Conservation (phyloP, 35 echinoderm and acorn worm genomes). For the Chiridota heheva region DNA sequence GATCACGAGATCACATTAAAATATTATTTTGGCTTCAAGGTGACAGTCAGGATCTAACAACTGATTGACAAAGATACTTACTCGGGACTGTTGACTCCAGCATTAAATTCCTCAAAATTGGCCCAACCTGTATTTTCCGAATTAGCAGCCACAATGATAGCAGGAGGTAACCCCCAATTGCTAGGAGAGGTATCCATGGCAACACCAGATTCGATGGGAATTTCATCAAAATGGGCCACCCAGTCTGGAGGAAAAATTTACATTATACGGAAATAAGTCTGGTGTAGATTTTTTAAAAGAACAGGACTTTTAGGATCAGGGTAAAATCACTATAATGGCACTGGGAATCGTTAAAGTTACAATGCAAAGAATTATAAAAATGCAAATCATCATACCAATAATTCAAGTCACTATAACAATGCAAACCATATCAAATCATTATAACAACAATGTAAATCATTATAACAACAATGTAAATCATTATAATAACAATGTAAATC, state of each 20-base stretch:
- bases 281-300: background rate
- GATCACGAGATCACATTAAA: background rate
- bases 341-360: background rate
- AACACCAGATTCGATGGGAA: slow-evolving; percentile 69
- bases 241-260: slow-evolving; percentile 42
- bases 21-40: background rate
- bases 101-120: slow-evolving; percentile 89
- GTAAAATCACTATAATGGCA: background rate
- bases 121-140: slow-evolving; percentile 85
- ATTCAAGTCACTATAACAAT: too few species aligned
- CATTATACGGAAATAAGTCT: background rate
- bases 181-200: slow-evolving; percentile 92
- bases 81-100: slow-evolving; percentile 52
- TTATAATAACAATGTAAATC: too few species aligned
- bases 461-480: too few species aligned
- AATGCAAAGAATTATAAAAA: background rate
- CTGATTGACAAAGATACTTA: slow-evolving; percentile 1
- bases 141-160: slow-evolving; percentile 3
- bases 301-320: background rate
- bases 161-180: slow-evolving; percentile 49
- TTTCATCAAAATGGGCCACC: slow-evolving; percentile 80
- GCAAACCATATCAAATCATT: too few species aligned
- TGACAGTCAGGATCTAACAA: background rate
- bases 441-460: too few species aligned
- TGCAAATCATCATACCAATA: background rate